These are phyloP conservation scores for Acanthis flammea DNA, from an alignment of 2,797 vertebrate species.

Conservation along the genomic window DNA sequence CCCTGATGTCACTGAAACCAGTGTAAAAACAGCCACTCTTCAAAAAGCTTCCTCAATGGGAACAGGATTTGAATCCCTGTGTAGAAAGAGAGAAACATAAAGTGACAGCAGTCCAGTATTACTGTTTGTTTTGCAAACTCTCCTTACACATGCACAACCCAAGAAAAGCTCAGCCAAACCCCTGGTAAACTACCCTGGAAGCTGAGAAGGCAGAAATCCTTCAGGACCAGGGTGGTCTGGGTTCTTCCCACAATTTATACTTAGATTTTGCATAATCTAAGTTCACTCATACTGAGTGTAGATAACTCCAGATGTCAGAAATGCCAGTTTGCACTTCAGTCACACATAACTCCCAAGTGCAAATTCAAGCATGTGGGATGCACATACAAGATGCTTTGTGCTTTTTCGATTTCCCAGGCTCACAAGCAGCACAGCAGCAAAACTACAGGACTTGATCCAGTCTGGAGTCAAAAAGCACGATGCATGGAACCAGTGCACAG, in stretches of 20 bases:
- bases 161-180: background rate
- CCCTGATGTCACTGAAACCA: background rate
- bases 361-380: background rate
- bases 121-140: background rate
- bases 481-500: conserved; percentile 74
- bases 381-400: background rate
- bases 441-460: conserved; percentile 61
- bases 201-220: background rate
- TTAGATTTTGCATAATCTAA: background rate
- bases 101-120: background rate
- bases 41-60: background rate
- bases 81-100: background rate
- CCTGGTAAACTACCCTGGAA: background rate
- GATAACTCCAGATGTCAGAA: background rate
- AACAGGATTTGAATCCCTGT: background rate
- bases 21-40: background rate
- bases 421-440: conserved; percentile 48
- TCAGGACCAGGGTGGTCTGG: background rate
- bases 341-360: background rate
- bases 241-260: background rate
- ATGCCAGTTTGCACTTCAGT: background rate
- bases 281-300: background rate
- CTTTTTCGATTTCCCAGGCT: conserved; percentile 63
- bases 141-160: background rate
- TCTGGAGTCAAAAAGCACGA: conserved; percentile 63